Evolutionary conservation across 2,113 vertebrate genomes (phyloP), one percentile per base, ranked within the genome.

Genomic region (Proteles cristata): DNA sequence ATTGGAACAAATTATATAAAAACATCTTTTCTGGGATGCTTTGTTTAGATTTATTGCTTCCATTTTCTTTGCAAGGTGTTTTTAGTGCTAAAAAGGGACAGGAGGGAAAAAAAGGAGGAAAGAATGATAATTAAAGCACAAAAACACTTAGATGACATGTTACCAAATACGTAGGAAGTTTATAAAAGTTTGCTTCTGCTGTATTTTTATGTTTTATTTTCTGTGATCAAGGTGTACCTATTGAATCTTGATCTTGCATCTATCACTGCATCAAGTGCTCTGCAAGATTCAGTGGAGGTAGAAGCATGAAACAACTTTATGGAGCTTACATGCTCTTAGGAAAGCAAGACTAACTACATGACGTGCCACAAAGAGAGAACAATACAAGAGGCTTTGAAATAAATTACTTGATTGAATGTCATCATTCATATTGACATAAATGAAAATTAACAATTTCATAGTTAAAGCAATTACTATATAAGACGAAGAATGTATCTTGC

Each of bases 1-100:
- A 83, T 65, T 80, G 39, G 33, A 65, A 96, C 43, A 95, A 96
- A 82, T 35, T 90, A 35, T 61, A 55, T 58, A 89, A 65, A 66
- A 82, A 21, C n/a, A 23, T 39, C 25, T 82, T 53, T 81, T 94
- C 15, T 91, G 25, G n/a, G 12, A 0, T 50, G 4, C n/a, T 50
- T 97, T 94, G 39, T 68, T 94, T 83, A 76, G 91, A 87, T 94
- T 35, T 83, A 76, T 45, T 94, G 43, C 11, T 17, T 71, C 19
- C 23, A 71, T 91, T 95, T 97, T 85, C 45, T 71, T 97, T 89
- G 45, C 15, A 65, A 28, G 39, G 11, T 95, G 31, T 82, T 91
- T 35, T 93, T 91, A 66, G 39, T 77, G 0, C 58, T 94, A 48
- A 90, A 94, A 94, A 93, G 25, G 33, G 26, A 65, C 23, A 92